Percentiles rank a stretch among this genome's conserved stretches.
Conservation (phyloP, 2,113 vertebrate genomes). For the Zootoca vivipara region DNA sequence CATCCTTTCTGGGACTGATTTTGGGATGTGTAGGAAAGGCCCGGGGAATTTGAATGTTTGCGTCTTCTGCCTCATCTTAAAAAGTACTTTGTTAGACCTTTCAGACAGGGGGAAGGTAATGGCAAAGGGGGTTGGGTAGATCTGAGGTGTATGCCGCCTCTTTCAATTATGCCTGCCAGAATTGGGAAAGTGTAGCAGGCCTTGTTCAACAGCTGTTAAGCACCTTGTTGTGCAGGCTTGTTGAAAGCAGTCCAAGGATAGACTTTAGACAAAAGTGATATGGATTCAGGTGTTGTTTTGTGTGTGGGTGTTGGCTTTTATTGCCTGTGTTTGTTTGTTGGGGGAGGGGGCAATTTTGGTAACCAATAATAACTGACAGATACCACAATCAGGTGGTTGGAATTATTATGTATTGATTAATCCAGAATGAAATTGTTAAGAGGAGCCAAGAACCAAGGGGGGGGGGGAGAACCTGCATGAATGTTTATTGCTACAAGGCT, state of each 20-base stretch:
- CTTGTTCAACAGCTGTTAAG: too few species aligned
- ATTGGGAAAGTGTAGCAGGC: neutral
- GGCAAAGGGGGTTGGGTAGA: neutral
- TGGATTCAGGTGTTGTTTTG: neutral
- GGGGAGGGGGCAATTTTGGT: neutral
- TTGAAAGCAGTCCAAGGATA: neutral
- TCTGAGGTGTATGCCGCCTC: too few species aligned
- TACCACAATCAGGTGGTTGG: neutral
- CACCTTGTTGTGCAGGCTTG: neutral
- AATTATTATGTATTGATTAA: neutral
- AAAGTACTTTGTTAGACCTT: neutral
- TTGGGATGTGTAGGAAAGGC: neutral
- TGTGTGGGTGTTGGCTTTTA: neutral
- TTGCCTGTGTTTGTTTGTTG: neutral
- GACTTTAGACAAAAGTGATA: neutral
- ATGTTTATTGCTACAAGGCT: neutral
- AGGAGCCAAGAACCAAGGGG: neutral
- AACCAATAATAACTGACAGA: neutral
- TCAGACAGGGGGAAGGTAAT: too few species aligned
- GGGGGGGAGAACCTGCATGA: too few species aligned
- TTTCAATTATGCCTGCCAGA: neutral
- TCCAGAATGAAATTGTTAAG: neutral
- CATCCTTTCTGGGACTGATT: neutral
- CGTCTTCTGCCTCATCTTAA: neutral
- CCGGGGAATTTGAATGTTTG: neutral